Evolutionary conservation across 1,140 invertebrate genomes (phyloP).

Genomic region (Ectropis grisescens): DNA sequence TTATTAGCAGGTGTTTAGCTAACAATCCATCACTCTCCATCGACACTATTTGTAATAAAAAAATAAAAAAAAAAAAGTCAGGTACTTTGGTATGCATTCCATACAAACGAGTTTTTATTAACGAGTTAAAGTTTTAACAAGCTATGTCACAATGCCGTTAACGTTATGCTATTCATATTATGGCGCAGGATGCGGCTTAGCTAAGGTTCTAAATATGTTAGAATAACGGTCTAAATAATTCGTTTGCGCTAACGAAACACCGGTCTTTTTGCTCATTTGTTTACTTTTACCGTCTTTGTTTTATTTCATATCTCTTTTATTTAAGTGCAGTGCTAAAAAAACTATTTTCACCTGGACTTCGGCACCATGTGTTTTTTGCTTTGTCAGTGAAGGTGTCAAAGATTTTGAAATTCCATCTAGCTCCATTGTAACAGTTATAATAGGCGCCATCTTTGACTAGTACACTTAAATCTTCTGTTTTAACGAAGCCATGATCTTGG

Average conservation of each 20-base stretch:
- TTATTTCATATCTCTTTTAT: background rate
- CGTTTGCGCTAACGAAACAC: no score
- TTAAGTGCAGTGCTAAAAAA: background rate
- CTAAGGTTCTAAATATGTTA: background rate
- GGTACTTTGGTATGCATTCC: no score
- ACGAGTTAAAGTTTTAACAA: no score
- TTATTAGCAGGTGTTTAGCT: no score
- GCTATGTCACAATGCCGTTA: no score
- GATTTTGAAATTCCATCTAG: conserved; percentile 15
- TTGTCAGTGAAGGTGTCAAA: conserved; percentile 32
- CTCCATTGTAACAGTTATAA: no score
- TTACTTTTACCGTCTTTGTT: background rate
- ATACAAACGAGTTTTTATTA: no score
- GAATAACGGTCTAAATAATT: background rate
- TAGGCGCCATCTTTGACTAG: no score
- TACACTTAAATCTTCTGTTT: no score
- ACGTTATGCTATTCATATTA: background rate
- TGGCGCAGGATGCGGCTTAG: background rate
- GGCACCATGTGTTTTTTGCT: conserved; percentile 69
- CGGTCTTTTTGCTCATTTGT: background rate
- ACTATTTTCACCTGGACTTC: conserved; percentile 26
- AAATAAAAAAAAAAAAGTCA: no score
- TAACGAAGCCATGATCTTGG: conserved; percentile 77
- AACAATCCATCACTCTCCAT: no score
- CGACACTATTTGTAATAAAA: no score